Evolutionary conservation across 2,797 vertebrate genomes (phyloP), one percentile per base, ranked within the genome.

Genomic region (Hippopotamyrus pictus): DNA sequence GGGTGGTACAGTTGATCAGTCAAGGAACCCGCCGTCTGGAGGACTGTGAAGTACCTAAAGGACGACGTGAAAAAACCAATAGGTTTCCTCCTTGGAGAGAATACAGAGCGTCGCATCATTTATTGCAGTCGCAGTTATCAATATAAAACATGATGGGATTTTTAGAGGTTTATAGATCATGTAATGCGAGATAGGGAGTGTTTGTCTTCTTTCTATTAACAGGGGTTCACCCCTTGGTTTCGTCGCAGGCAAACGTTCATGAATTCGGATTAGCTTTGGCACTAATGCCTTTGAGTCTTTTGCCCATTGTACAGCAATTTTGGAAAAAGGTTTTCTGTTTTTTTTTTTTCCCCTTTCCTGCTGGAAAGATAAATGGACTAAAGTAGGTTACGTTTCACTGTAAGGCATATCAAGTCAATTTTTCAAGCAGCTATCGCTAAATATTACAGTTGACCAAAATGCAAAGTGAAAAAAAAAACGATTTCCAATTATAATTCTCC

Each of bases 1-100:
- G 96, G 96, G 96, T 94, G 94, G 95, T 95, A 95, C 94, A 95
- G 96, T 94, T 95, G 95, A 97, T 97, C 96, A 97, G 96, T 95
- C 95, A 97, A 96, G 91, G 86, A 95, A 96, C 94, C 94, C 96
- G 95, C 94, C 94, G 96, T 97, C 96, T 95, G 94, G 92, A 96
- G 95, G 94, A 95, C 88, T 96, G 95, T 92, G 92, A 93, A 94
- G 94, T 93, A 95, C 97, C 95, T 94, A 94, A 96, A 93, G 95
- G 90, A 95, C 91, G 96, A 92, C 91, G 87, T 88, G 86, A 90
- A 96, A 95, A 96, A 95, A 94, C 94, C 90, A 93, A 86, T 86
- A 88, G 88, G 83, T 88, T 86, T 54, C 25, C 88, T 84, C 62
- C 89, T 90, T 79, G 11, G 83, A 85, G 87, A 86, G 37, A 88